phyloP scores from a whole-genome alignment of 2,113 vertebrate species.

The Tonatia bakeri region DNA sequence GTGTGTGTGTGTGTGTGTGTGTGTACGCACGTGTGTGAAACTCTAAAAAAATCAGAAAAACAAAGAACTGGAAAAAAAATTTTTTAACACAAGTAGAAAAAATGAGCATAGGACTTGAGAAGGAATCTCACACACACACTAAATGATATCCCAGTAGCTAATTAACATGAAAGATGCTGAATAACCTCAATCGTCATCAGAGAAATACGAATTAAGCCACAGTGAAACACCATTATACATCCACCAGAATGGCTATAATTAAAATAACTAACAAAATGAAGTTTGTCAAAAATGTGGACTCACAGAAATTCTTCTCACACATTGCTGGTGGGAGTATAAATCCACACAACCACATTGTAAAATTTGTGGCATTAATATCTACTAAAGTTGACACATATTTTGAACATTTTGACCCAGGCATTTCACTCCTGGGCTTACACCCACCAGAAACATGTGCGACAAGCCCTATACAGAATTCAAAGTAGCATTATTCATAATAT shows the following conservation, averaged over 20 bases:
- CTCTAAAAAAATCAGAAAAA: slow-evolving; percentile 5
- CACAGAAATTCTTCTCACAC: slow-evolving; percentile 3
- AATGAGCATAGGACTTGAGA: not conserved
- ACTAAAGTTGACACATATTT: not conserved
- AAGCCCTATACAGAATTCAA: not conserved
- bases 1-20: too few species aligned
- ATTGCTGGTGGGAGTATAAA: not conserved
- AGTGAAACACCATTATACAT: not conserved
- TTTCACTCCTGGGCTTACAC: not conserved
- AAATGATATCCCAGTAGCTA: not conserved
- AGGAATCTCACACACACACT: not conserved
- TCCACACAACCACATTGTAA: not conserved
- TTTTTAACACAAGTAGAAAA: not conserved
- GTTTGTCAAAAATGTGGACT: not conserved
- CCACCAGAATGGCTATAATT: not conserved
- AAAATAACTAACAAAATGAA: not conserved
- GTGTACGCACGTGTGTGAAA: too few species aligned
- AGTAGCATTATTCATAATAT: not conserved
- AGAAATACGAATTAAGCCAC: not conserved
- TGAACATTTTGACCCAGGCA: not conserved
- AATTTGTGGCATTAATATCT: not conserved
- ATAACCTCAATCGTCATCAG: not conserved
- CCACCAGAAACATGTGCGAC: not conserved
- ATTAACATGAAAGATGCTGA: not conserved
- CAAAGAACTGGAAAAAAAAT: not conserved